Conservation (phyloP, 2,888 invertebrate species). For the Hyalella azteca region DNA sequence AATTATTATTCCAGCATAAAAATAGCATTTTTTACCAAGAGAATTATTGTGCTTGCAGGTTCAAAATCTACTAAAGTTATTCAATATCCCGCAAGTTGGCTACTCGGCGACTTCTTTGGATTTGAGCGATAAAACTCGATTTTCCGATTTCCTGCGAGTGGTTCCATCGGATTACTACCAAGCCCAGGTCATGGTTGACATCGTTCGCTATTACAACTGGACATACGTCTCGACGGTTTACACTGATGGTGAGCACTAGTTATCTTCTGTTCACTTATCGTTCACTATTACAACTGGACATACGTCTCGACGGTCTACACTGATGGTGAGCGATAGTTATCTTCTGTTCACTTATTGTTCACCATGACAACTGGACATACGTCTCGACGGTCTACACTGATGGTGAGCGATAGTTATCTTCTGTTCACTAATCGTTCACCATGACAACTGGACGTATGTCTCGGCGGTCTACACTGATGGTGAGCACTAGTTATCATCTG, state of each 20-base stretch:
- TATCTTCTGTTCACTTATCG: too few relatives aligned
- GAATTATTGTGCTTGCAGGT: too few relatives aligned
- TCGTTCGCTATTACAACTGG: constrained; percentile 75
- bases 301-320: constrained; percentile 79
- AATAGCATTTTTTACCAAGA: too few relatives aligned
- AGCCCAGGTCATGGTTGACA: constrained; percentile 75
- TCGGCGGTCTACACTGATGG: too few relatives aligned
- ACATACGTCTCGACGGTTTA: constrained; percentile 79
- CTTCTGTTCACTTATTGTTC: too few relatives aligned
- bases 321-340: constrained; percentile 77
- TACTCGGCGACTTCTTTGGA: constrained; percentile 80
- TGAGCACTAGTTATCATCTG: too few relatives aligned
- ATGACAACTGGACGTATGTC: too few relatives aligned
- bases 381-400: too few relatives aligned
- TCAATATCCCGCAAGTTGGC: constrained; percentile 70
- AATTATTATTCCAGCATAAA: too few relatives aligned
- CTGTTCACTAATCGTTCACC: too few relatives aligned
- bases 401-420: too few relatives aligned
- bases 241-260: constrained; percentile 76
- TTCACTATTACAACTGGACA: constrained; percentile 76
- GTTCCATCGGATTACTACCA: constrained; percentile 81
- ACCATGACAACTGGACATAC: too few relatives aligned
- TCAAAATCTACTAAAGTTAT: constrained; percentile 77
- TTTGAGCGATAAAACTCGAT: constrained; percentile 76
- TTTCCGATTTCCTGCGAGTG: constrained; percentile 78